Percentiles rank a stretch among this genome's conserved stretches.
Evolutionary conservation across 2,113 vertebrate genomes (phyloP).

Genomic region (Tautogolabrus adspersus): DNA sequence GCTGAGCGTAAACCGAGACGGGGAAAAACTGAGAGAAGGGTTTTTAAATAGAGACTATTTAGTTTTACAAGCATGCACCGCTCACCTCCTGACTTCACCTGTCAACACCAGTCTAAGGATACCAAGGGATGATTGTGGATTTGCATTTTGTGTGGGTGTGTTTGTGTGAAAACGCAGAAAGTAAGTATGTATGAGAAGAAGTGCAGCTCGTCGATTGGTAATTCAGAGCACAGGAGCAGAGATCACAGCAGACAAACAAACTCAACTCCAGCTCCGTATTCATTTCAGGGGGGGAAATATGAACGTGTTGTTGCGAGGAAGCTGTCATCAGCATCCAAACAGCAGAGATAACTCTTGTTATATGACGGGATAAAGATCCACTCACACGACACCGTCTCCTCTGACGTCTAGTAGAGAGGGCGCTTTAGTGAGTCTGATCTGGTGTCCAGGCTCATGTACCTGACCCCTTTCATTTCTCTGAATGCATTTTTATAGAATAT

Average conservation of each 20-base stretch:
- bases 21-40: not conserved
- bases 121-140: not conserved
- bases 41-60: slow-evolving; percentile 18
- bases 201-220: not conserved
- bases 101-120: slow-evolving; percentile 8
- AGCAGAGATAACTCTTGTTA: not conserved
- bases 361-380: no score
- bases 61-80: not conserved
- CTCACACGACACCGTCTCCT: not conserved
- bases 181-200: not conserved
- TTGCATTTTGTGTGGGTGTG: slow-evolving; percentile 2
- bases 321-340: not conserved
- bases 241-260: not conserved
- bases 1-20: not conserved
- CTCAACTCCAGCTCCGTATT: slow-evolving; percentile 25
- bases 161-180: slow-evolving; percentile 13
- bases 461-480: no score
- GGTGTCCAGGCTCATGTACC: no score
- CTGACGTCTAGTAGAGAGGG: no score
- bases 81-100: slow-evolving; percentile 5
- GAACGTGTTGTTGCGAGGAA: not conserved
- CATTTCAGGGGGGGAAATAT: not conserved
- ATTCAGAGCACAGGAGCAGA: not conserved
- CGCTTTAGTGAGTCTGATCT: no score
- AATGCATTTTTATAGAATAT: no score